Evolutionary conservation across 1,140 invertebrate species (phyloP), one percentile per base, ranked within the genome.

Genomic region (Leptonema lineaticorne): DNA sequence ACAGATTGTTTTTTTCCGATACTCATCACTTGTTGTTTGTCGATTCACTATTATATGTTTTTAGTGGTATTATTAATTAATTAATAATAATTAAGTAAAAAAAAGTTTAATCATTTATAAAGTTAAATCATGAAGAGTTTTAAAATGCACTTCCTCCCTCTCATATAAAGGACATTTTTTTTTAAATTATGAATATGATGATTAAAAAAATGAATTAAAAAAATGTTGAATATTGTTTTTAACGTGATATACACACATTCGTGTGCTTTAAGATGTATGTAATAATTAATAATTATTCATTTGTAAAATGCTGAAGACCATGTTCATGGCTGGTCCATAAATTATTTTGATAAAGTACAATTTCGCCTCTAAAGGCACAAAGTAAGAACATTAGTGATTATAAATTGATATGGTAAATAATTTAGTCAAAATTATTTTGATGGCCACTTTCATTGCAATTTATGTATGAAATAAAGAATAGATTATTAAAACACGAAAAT

Each of bases 341-440:
- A 53, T 53, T 53, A 53, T 53, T 53, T 53, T 53, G 20, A 53
- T 53, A 53, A 53, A 53, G 50, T 53, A 53, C 50, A 53, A 53
- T 53, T 53, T 53, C 50, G 50, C 50, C 50, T 53, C 27, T 24
- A 53, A 53, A 53, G 50, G 50, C 50, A 53, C 20, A 53, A 53
- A 53, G 50, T 26, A 53, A 53, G 11, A 53, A 53, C 50, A 53
- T 53, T n/a, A 53, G 50, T 53, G 50, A 53, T 53, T 53, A 53
- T 53, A 11, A 24, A 53, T 53, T 53, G 50, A 53, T 53, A 53
- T 53, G 50, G 37, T 45, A 45, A n/a, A 53, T 53, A 26, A 53
- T 53, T 53, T 53, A 53, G 50, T 53, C 50, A 53, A 53, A 53
- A 53, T 53, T 53, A 53, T 53, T 53, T 53, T 53, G 50, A 53